Evolutionary conservation across 2,113 vertebrate species (phyloP).

Genomic region (Syngnathus floridae): DNA sequence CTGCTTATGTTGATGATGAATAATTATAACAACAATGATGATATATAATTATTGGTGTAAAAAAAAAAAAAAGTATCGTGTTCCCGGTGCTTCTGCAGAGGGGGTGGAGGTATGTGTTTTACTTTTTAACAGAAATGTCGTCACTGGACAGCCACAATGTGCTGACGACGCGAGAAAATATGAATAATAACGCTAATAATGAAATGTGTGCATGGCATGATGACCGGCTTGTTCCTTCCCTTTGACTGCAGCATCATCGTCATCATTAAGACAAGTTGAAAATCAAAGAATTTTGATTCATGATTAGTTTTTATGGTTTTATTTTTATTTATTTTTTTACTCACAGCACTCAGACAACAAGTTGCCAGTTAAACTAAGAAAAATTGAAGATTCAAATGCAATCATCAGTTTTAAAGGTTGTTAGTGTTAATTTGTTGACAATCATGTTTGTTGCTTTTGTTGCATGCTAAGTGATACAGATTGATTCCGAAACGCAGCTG

Average conservation of each 20-base stretch:
- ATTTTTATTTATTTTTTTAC: neutral
- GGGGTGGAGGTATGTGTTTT: neutral
- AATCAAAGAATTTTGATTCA: neutral
- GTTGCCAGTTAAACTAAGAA: neutral
- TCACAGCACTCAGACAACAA: neutral
- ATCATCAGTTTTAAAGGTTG: neutral
- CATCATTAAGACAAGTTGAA: neutral
- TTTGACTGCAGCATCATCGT: neutral
- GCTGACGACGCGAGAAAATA: neutral
- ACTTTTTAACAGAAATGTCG: neutral
- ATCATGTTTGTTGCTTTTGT: neutral
- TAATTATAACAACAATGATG: neutral
- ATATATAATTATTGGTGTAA: neutral
- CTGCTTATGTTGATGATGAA: conserved; percentile 62
- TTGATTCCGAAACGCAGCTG: neutral
- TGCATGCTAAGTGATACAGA: neutral
- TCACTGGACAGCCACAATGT: neutral
- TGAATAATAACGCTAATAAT: neutral
- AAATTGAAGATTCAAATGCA: neutral
- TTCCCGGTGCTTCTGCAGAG: neutral
- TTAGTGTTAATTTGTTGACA: neutral
- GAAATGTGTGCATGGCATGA: conserved; percentile 7
- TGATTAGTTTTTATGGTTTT: neutral
- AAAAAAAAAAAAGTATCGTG: neutral
- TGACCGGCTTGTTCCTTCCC: neutral